Base-by-base conservation (phyloP, 2,797 vertebrate genomes). In the Streptopelia turtur region DNA sequence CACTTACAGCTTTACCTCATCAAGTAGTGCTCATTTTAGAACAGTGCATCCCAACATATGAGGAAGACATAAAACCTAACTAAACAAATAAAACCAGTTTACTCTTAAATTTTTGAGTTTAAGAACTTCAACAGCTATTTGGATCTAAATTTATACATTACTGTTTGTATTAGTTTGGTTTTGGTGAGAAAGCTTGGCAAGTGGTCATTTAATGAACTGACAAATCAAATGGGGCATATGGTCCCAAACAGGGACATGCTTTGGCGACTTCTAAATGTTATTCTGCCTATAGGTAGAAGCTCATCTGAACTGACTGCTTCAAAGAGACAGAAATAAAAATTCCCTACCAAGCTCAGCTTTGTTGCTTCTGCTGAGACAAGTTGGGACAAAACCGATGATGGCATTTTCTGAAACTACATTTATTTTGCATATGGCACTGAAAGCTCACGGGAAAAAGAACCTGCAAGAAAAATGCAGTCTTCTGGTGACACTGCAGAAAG, bases 1-100 rank as follows among this genome's bases (percentile, higher is more conserved):
- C 74, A 84, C 87, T 94, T 92, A 39, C 6, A 94, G 65, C 87
- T 84, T 57, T 28, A 52, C 72, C 72, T 94, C 63, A 37, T 10
- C 56, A 27, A 33, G 12, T 20, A 81, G 43, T 60, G 61, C 39
- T 81, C 37, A 55, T 49, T 69, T 86, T 52, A 89, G 53, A 80
- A 70, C 27, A 66, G 16, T 17, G 30, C 41, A 85, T 31, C 17
- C 22, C 33, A 78, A 65, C 23, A 49, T 57, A 81, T 41, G 14
- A 50, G 39, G 39, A 91, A 75, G 49, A 70, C 6, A 49, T 11
- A 87, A 77, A 83, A 64, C 9, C 12, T 55, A 83, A 61, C n/a
- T 13, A 78, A 64, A 66, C 16, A 79, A 75, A 82, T 15, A 52
- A 79, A 92, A 53, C 3, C 25, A 68, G 12, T 18, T 65, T 12